These are phyloP conservation scores for Aethina tumida DNA, from an alignment of 1,140 invertebrate genomes.

Conservation along the genomic window DNA sequence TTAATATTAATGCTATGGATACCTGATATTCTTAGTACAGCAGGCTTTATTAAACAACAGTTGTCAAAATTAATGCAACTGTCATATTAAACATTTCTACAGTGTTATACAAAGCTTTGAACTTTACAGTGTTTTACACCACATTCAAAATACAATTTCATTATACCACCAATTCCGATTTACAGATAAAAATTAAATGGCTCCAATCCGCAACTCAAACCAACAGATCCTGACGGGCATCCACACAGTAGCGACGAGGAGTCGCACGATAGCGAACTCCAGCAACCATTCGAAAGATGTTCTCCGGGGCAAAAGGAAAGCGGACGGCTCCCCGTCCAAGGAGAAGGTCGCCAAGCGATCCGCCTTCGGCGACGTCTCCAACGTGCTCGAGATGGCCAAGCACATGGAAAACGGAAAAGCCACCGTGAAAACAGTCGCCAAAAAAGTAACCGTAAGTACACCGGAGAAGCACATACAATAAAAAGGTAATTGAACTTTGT, in stretches of 20 bases:
- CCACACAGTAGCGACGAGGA: conserved; percentile 17
- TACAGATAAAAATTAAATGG: conserved; percentile 18
- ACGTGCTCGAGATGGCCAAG: too few species aligned
- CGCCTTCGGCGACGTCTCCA: conserved; percentile 68
- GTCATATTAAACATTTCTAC: too few species aligned
- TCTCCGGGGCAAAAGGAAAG: conserved; percentile 40
- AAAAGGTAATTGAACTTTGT: too few species aligned
- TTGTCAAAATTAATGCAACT: too few species aligned
- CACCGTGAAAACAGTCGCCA: conserved; percentile 8
- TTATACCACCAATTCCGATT: too few species aligned
- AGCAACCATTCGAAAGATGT: conserved; percentile 15
- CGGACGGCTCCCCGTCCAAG: conserved; percentile 44
- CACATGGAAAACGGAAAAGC: conserved; percentile 29
- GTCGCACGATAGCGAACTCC: conserved; percentile 8
- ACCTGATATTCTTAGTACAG: too few species aligned
- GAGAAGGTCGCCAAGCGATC: conserved; percentile 50
- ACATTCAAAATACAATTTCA: too few species aligned
- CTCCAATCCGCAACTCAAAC: conserved; percentile 12
- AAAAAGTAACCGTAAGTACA: conserved; percentile 22
- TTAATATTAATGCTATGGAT: too few species aligned
- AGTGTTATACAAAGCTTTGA: too few species aligned
- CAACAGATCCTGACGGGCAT: conserved; percentile 1
- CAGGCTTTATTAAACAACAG: too few species aligned
- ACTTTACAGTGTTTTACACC: too few species aligned
- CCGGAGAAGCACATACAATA: conserved; percentile 17